Evolutionary conservation across 2,888 invertebrate species (phyloP).

Genomic region (Drosophila cognata): DNA sequence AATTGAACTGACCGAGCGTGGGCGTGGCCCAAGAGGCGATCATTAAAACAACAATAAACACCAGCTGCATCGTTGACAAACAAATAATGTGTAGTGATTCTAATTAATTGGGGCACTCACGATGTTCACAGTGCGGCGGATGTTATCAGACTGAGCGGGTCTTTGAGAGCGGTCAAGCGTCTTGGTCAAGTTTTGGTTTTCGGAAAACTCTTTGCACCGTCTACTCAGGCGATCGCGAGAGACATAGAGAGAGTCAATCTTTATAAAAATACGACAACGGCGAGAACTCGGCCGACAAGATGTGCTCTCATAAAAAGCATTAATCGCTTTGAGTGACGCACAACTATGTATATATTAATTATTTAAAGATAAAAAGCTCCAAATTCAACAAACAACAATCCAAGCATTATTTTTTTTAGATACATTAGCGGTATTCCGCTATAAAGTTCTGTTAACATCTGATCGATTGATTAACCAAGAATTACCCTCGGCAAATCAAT

Average conservation of each 20-base stretch:
- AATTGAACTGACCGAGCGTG: slow-evolving; percentile 61
- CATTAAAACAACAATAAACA: slow-evolving; percentile 45
- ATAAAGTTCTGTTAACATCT: slow-evolving; percentile 2
- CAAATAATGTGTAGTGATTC: neutral
- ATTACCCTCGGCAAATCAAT: slow-evolving; percentile 17
- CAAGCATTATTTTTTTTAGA: neutral
- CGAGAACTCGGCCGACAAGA: slow-evolving; percentile 4
- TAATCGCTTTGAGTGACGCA: neutral
- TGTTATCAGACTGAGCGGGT: slow-evolving; percentile 68
- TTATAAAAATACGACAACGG: slow-evolving; percentile 31
- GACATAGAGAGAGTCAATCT: slow-evolving; percentile 12
- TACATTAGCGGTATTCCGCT: neutral
- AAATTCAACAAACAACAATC: slow-evolving; percentile 2
- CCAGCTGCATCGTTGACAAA: slow-evolving; percentile 41
- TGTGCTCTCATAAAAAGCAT: slow-evolving; percentile 24
- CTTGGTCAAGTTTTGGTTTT: slow-evolving; percentile 29
- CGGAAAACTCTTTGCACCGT: slow-evolving; percentile 27
- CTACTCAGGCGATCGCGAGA: slow-evolving; percentile 17
- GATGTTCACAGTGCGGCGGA: slow-evolving; percentile 47
- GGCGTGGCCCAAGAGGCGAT: slow-evolving; percentile 46
- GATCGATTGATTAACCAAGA: slow-evolving; percentile 31
- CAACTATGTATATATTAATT: slow-evolving; percentile 35
- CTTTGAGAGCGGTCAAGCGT: slow-evolving; percentile 27
- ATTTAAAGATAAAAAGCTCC: slow-evolving; percentile 42
- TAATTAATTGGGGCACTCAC: slow-evolving; percentile 18